Percentiles rank a stretch among this genome's conserved stretches.
phyloP scores from a whole-genome alignment of 1,140 invertebrate genomes.

The Belonocnema kinseyi region DNA sequence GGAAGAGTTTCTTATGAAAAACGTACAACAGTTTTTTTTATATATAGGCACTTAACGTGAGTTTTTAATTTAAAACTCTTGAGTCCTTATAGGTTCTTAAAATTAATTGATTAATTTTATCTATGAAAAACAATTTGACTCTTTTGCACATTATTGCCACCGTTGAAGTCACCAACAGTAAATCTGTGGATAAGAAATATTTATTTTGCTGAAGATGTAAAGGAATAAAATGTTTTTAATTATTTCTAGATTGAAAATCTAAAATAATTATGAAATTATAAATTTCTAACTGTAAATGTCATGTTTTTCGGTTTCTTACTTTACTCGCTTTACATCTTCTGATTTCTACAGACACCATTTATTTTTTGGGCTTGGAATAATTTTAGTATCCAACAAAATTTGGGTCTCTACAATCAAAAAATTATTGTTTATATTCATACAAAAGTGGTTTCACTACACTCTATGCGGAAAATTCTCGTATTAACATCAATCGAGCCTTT shows the following conservation, averaged over 20 bases:
- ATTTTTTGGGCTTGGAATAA: neutral
- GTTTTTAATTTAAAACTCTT: neutral
- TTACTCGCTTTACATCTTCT: no score
- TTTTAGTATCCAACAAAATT: neutral
- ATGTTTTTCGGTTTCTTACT: no score
- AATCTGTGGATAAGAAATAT: neutral
- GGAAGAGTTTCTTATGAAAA: neutral
- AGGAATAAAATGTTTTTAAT: neutral
- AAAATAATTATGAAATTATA: neutral
- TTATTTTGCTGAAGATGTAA: neutral
- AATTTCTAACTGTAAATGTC: no score
- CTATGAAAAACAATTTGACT: neutral
- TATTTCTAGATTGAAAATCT: neutral
- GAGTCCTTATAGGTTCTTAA: neutral
- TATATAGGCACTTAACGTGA: neutral
- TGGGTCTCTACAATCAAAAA: neutral
- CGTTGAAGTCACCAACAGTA: neutral
- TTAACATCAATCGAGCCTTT: neutral
- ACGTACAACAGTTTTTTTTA: neutral
- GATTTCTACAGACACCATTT: neutral
- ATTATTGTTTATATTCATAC: neutral
- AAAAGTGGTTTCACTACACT: neutral
- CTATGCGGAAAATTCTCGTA: neutral
- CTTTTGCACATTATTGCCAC: neutral
- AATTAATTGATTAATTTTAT: neutral